phyloP scores from a whole-genome alignment of 2,113 vertebrate genomes.

The Pogonocichla stellata region DNA sequence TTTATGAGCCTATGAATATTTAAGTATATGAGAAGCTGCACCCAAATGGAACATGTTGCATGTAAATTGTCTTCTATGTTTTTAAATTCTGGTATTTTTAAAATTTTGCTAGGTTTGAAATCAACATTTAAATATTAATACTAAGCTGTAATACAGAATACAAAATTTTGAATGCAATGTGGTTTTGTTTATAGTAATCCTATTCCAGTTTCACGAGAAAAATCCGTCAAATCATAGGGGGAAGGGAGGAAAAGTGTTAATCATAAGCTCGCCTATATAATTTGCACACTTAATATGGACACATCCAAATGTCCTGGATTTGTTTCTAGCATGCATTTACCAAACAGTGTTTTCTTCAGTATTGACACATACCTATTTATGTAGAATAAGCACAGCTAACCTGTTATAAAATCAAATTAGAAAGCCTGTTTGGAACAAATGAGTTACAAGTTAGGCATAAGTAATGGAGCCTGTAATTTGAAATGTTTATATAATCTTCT shows the following conservation, averaged over 20 bases:
- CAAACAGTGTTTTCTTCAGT: background rate
- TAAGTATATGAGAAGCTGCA: conserved; percentile 27
- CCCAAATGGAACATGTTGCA: conserved; percentile 15
- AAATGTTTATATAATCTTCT: background rate
- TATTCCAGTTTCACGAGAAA: background rate
- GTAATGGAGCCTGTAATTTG: background rate
- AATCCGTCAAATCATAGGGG: background rate
- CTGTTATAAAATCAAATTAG: background rate
- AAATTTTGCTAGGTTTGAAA: background rate
- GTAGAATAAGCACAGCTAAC: background rate
- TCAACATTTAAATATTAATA: background rate
- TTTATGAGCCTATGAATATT: conserved; percentile 34
- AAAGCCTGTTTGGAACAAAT: background rate
- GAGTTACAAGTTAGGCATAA: background rate
- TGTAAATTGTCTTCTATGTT: background rate
- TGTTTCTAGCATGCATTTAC: background rate
- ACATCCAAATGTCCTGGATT: background rate
- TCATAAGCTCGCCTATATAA: background rate
- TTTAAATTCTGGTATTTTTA: background rate
- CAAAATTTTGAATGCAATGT: background rate
- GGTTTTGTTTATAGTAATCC: background rate
- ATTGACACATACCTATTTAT: background rate
- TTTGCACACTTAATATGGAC: background rate
- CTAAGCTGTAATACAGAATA: background rate
- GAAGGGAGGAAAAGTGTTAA: conserved; percentile 33